These are phyloP conservation scores for Cydia pomonella DNA, from an alignment of 1,140 invertebrate genomes.

Conservation along the genomic window DNA sequence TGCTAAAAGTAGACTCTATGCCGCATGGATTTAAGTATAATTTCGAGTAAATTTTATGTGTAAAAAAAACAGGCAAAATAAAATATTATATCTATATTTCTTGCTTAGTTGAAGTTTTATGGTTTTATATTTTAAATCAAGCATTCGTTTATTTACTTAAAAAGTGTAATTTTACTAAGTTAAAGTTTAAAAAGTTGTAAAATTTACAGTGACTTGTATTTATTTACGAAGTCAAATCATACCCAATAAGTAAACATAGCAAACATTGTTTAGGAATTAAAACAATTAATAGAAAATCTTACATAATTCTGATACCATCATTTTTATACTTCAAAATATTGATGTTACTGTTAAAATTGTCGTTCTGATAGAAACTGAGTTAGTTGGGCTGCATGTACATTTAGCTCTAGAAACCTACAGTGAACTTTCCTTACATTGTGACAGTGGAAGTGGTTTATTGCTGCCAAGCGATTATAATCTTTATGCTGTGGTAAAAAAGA, in stretches of 20 bases:
- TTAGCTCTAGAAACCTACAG: constrained; percentile 1
- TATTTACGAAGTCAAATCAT: background rate
- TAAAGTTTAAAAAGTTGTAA: too few relatives aligned
- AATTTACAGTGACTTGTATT: background rate
- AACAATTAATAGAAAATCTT: background rate
- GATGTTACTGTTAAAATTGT: constrained; percentile 11
- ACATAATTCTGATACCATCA: constrained; percentile 14
- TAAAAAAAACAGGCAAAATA: too few relatives aligned
- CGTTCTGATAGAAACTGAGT: background rate
- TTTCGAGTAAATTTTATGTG: too few relatives aligned
- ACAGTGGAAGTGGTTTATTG: background rate
- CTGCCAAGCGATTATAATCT: background rate
- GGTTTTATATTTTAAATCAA: too few relatives aligned
- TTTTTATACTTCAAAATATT: constrained; percentile 24
- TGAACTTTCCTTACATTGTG: background rate
- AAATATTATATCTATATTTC: too few relatives aligned
- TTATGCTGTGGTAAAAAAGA: too few relatives aligned
- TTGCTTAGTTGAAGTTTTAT: too few relatives aligned
- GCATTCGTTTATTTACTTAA: too few relatives aligned
- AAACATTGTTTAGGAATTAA: background rate
- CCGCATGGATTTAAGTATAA: too few relatives aligned
- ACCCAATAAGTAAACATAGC: background rate
- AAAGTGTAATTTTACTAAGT: too few relatives aligned
- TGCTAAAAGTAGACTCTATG: too few relatives aligned
- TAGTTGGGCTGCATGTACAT: constrained; percentile 1